A percentile compares a stretch with the other conserved stretches of the same genome.
Evolutionary conservation across 2,797 vertebrate species (phyloP).

Genomic region (Melanitta fusca): DNA sequence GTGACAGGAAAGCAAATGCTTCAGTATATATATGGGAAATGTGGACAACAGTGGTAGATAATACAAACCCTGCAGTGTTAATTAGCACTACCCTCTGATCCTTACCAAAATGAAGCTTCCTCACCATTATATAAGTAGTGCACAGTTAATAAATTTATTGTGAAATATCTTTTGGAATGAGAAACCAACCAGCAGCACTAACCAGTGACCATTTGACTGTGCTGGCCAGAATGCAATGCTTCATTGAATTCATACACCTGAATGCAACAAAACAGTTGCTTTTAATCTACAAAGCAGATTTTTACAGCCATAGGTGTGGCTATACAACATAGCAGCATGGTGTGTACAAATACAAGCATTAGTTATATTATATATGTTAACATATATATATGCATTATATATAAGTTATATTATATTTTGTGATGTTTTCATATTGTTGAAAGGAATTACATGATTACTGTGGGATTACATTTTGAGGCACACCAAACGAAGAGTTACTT

Average conservation of each 20-base stretch:
- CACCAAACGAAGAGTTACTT: constrained; percentile 16
- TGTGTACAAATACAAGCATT: not conserved
- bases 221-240: not conserved
- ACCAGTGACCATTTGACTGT: not conserved
- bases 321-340: not conserved
- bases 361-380: no score
- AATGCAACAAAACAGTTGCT: not conserved
- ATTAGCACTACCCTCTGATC: not conserved
- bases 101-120: not conserved
- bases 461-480: constrained; percentile 7
- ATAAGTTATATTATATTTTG: not conserved
- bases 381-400: no score
- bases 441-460: not conserved
- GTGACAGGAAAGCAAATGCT: not conserved
- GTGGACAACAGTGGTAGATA: not conserved
- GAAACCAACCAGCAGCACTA: not conserved
- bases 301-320: not conserved
- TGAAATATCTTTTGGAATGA: not conserved
- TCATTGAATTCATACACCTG: not conserved
- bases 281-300: not conserved
- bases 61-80: not conserved
- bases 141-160: not conserved
- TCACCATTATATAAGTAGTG: not conserved
- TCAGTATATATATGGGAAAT: not conserved
- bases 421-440: constrained; percentile 10